These are phyloP conservation scores for Calliopum simillimum DNA, from an alignment of 2,888 invertebrate genomes.

Conservation along the genomic window DNA sequence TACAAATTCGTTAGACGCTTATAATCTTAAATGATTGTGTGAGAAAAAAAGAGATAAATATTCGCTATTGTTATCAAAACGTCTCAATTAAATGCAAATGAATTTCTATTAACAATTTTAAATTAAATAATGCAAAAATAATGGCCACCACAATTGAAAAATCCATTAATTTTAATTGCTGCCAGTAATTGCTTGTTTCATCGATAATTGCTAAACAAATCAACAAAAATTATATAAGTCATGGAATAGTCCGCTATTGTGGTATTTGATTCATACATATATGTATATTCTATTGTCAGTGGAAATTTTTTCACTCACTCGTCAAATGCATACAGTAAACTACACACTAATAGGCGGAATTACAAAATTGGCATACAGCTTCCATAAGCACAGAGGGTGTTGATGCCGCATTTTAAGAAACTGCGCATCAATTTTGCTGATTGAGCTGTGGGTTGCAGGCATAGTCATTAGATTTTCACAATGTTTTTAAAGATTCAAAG, in stretches of 20 bases:
- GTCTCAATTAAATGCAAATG: too few relatives aligned
- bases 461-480: background rate
- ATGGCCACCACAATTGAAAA: background rate
- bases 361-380: background rate
- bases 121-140: too few relatives aligned
- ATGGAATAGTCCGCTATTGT: background rate
- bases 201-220: background rate
- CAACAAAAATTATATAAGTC: background rate
- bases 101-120: too few relatives aligned
- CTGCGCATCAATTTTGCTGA: conserved; percentile 1
- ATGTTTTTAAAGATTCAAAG: background rate
- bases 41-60: too few relatives aligned
- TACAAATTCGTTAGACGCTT: too few relatives aligned
- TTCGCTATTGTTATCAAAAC: too few relatives aligned
- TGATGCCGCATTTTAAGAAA: background rate
- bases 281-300: background rate
- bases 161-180: background rate
- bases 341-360: background rate
- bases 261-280: background rate
- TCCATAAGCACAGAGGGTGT: background rate
- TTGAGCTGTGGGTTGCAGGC: background rate
- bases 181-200: background rate
- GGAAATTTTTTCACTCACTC: background rate
- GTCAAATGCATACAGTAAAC: background rate
- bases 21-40: too few relatives aligned